These are phyloP conservation scores for Theocolax elegans DNA, from an alignment of 1,140 invertebrate genomes.

Conservation along the genomic window DNA sequence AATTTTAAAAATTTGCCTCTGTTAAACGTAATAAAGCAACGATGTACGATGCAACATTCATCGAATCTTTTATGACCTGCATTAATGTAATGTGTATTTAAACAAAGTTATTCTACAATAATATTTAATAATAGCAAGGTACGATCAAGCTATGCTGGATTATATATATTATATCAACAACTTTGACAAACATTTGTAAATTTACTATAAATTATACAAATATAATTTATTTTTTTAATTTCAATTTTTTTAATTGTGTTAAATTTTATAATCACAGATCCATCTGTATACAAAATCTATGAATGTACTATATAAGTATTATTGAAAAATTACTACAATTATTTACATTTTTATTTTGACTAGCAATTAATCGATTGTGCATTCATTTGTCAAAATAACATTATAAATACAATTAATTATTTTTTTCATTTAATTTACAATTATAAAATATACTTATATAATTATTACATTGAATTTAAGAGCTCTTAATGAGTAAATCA, in stretches of 20 bases:
- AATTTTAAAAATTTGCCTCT: conserved; percentile 30
- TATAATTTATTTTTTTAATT: conserved; percentile 33
- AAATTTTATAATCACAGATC: conserved; percentile 39
- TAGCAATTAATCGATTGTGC: conserved; percentile 19
- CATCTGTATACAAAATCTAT: conserved; percentile 12
- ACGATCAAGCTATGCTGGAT: conserved; percentile 47
- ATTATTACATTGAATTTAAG: too few species aligned
- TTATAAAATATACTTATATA: too few species aligned
- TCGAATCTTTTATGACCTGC: conserved; percentile 40
- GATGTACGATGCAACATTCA: conserved; percentile 43
- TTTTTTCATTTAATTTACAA: conserved; percentile 24
- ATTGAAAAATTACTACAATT: conserved; percentile 41
- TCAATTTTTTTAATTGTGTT: conserved; percentile 19
- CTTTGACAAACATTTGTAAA: conserved; percentile 25
- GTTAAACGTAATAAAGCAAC: conserved; percentile 47
- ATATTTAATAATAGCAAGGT: conserved; percentile 41
- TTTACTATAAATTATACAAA: too few species aligned
- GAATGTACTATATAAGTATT: conserved; percentile 29
- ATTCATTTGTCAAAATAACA: conserved; percentile 38
- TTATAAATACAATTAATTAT: conserved; percentile 31
- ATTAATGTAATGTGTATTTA: conserved; percentile 27
- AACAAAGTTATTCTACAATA: conserved; percentile 17
- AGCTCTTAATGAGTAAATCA: too few species aligned
- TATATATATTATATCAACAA: conserved; percentile 22
- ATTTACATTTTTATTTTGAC: conserved; percentile 42